These are phyloP conservation scores for Gymnocheta viridis DNA, from an alignment of 2,888 invertebrate species.

Conservation along the genomic window DNA sequence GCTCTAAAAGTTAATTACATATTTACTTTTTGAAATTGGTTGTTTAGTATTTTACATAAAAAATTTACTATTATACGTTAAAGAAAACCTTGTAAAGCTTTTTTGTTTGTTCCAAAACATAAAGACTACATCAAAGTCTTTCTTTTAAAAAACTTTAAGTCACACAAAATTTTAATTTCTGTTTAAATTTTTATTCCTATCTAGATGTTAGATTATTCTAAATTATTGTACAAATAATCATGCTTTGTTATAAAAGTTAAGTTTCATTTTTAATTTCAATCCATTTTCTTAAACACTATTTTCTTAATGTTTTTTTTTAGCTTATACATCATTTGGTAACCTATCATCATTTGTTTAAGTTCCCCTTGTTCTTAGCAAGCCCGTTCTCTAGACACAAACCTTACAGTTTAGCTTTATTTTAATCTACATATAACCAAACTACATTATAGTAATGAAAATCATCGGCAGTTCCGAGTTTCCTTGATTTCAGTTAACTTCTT, in stretches of 20 bases:
- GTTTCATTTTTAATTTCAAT: constrained; percentile 13
- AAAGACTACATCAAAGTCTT: neutral
- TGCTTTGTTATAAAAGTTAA: neutral
- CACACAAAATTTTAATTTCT: neutral
- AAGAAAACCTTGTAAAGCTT: constrained; percentile 13
- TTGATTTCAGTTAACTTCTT: neutral
- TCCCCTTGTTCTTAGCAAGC: constrained; percentile 3
- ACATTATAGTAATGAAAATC: neutral
- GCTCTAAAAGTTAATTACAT: neutral
- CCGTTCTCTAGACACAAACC: constrained; percentile 13
- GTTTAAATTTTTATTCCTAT: neutral
- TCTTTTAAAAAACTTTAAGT: neutral
- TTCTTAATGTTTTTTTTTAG: constrained; percentile 76
- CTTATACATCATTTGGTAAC: constrained; percentile 81
- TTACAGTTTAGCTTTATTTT: constrained; percentile 1
- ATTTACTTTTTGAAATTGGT: constrained; percentile 17
- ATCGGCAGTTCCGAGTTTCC: constrained; percentile 20
- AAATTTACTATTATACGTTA: neutral
- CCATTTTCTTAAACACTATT: constrained; percentile 56
- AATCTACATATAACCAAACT: neutral
- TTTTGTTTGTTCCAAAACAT: neutral
- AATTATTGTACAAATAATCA: constrained; percentile 4
- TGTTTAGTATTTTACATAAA: neutral
- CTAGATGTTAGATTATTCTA: neutral
- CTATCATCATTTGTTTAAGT: constrained; percentile 74